Evolutionary conservation across 2,888 invertebrate genomes (phyloP).

Genomic region (Campaea margaritaria): DNA sequence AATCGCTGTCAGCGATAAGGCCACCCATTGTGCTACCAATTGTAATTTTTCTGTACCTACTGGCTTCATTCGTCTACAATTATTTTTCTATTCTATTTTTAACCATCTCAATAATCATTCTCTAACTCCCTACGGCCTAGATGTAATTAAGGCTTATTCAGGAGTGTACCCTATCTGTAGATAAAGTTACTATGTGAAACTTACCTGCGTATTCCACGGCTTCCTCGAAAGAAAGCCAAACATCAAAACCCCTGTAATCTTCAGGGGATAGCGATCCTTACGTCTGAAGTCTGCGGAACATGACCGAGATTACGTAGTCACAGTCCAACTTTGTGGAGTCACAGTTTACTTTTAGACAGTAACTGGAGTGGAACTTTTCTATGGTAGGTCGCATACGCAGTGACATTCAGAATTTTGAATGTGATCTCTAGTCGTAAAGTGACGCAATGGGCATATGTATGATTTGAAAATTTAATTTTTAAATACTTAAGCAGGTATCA

Average conservation of each 20-base stretch:
- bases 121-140: no score
- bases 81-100: no score
- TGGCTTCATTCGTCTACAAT: no score
- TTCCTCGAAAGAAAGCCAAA: constrained; percentile 21
- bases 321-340: constrained; percentile 9
- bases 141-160: neutral
- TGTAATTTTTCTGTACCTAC: no score
- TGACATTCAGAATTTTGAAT: neutral
- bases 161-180: no score
- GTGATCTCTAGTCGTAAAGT: no score
- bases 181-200: neutral
- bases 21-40: no score
- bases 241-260: constrained; percentile 24
- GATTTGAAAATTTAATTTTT: no score
- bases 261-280: constrained; percentile 11
- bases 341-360: constrained; percentile 5
- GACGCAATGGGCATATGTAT: no score
- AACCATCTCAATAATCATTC: no score
- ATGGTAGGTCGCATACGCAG: neutral
- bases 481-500: no score
- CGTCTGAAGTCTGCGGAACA: constrained; percentile 5
- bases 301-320: constrained; percentile 6
- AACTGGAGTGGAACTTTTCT: neutral
- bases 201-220: constrained; percentile 13
- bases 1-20: no score